Base-by-base conservation (phyloP, 1,140 invertebrate species). In the Aphaenogaster ashmeadi region DNA sequence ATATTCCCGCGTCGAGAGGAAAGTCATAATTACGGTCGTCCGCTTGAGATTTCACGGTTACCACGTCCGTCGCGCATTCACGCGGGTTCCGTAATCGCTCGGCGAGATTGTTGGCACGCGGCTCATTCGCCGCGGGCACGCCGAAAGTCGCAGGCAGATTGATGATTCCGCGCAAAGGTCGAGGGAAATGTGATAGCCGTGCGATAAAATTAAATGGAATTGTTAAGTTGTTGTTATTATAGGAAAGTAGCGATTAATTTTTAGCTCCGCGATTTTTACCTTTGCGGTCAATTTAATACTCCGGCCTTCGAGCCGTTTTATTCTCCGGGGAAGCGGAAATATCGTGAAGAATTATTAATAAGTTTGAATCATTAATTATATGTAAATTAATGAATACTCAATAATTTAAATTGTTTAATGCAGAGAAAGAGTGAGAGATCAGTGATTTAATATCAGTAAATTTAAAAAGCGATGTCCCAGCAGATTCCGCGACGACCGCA, bases 11-110 rank as follows among this genome's bases (percentile, higher is more conserved):
- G 80, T 21, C 38, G 69, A 75, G 80, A 84, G 69, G 69, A 84
- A 84, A 84, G 80, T 84, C 69, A 60, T 60, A 84, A 75, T 84
- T 84, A 84, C 27, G 69, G 41, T 38, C 54, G 69, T 71, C 79
- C 64, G 64, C 47, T 69, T 74, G 67, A 83, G 80, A 75, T 84
- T 84, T 84, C 80, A 75, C 80, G 80, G 80, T 84, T 84, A 84
- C 80, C 41, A 75, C 54, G 80, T 83, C 54, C 67, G 67, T 38
- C 67, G 78, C 13, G 21, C 47, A 41, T 81, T 36, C 64, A 54
- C 54, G 54, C 52, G 79, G 36, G 50, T 75, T 84, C 69, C 80
- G 69, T 84, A 84, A 84, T 75, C 69, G n/a, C 15, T 0, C 41
- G 33, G 56, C 38, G 69, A 60, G 69, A 84, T 62, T 21, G 33